phyloP scores from a whole-genome alignment of 2,888 invertebrate species.

The Philereme vetulata region DNA sequence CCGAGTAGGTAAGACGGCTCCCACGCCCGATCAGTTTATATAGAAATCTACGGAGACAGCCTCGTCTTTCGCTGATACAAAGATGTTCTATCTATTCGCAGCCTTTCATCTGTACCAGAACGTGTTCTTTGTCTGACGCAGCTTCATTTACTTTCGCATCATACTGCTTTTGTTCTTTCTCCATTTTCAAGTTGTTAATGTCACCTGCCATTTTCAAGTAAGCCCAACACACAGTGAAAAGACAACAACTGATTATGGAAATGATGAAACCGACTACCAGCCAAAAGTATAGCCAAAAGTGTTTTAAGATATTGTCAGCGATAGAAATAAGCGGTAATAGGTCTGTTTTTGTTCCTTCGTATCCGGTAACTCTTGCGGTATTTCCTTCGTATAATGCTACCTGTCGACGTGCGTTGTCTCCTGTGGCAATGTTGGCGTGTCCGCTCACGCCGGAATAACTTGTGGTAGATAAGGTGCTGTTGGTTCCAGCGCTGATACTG shows the following conservation, averaged over 20 bases:
- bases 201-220: slow-evolving; percentile 11
- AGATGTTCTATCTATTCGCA: not conserved
- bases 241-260: not conserved
- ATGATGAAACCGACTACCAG: not conserved
- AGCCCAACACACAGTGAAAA: not conserved
- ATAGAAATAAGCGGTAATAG: slow-evolving; percentile 6
- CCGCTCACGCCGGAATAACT: not conserved
- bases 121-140: not conserved
- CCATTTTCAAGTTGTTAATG: slow-evolving; percentile 3
- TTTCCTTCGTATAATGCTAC: slow-evolving; percentile 9
- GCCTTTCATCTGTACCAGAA: not conserved
- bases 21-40: too few species aligned
- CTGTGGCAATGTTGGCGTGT: slow-evolving; percentile 12
- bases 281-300: slow-evolving; percentile 19
- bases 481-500: not conserved
- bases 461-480: not conserved
- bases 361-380: not conserved
- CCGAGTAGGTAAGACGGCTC: too few species aligned
- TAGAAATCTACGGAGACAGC: too few species aligned
- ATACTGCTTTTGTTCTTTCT: not conserved
- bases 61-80: too few species aligned
- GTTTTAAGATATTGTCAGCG: slow-evolving; percentile 1
- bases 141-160: not conserved
- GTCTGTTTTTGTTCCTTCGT: not conserved
- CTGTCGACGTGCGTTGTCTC: slow-evolving; percentile 6